A percentile compares a stretch with the other conserved stretches of the same genome.
These are phyloP conservation scores for Cataglyphis livida DNA, from an alignment of 2,888 invertebrate species.

Conservation along the genomic window DNA sequence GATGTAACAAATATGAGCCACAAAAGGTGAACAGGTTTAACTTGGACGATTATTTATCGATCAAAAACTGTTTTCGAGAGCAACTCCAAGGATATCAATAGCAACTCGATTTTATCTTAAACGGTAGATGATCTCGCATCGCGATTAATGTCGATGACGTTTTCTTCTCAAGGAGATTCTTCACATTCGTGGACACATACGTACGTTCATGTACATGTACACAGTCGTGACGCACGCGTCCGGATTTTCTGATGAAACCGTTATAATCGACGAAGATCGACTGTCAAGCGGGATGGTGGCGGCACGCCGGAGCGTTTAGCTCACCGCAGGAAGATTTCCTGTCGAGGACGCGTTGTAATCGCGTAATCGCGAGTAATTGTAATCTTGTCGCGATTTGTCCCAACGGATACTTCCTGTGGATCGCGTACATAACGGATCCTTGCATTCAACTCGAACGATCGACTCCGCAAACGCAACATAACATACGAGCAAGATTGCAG, in stretches of 20 bases:
- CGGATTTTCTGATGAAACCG: constrained; percentile 55
- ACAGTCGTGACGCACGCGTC: constrained; percentile 24
- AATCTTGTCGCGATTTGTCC: constrained; percentile 33
- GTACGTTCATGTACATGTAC: not conserved
- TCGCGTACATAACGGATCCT: constrained; percentile 62
- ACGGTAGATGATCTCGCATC: not conserved
- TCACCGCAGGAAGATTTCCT: constrained; percentile 26
- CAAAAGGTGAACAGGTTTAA: constrained; percentile 24
- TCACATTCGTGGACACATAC: not conserved
- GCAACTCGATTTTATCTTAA: constrained; percentile 2
- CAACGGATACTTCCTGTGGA: constrained; percentile 61
- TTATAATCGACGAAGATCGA: constrained; percentile 45
- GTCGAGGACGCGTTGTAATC: constrained; percentile 10
- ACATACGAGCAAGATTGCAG: not conserved
- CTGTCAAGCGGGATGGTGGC: constrained; percentile 16
- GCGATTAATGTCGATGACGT: not conserved
- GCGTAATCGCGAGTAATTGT: constrained; percentile 21
- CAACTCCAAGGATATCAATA: constrained; percentile 5
- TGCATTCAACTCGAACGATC: constrained; percentile 48
- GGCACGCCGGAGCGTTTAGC: constrained; percentile 14
- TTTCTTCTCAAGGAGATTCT: not conserved
- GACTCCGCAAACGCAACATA: not conserved
- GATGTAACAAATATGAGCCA: not conserved
- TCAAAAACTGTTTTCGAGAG: constrained; percentile 17
- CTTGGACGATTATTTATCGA: not conserved